Conservation (phyloP, 2,797 vertebrate species). For the Coregonus suidteri region DNA sequence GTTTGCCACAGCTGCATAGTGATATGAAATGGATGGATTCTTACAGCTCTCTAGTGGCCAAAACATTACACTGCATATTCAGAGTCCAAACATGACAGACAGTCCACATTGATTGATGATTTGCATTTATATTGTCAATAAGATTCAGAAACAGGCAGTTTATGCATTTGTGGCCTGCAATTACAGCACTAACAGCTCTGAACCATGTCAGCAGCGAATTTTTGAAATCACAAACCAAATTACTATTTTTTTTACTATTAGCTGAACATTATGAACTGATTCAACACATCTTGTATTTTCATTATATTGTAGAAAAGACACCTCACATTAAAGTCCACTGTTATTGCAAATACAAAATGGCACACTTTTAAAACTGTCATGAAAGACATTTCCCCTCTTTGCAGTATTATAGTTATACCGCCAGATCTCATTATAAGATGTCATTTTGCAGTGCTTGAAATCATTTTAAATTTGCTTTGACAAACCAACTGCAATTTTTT, state of each 20-base stretch:
- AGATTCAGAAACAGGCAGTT: background rate
- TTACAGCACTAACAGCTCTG: conserved; percentile 3
- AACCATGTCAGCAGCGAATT: background rate
- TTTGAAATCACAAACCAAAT: background rate
- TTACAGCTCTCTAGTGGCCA: conserved; percentile 84
- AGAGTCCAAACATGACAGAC: background rate
- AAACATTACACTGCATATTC: conserved; percentile 64
- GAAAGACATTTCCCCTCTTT: background rate
- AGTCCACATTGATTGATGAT: conserved; percentile 3
- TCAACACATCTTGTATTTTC: background rate
- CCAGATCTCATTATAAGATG: background rate
- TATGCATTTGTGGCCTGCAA: background rate
- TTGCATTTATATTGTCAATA: background rate
- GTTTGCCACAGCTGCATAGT: background rate
- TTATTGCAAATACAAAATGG: background rate
- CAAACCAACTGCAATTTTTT: background rate
- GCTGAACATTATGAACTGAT: background rate
- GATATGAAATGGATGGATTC: conserved; percentile 56
- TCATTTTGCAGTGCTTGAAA: background rate
- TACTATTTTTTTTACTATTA: background rate
- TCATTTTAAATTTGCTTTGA: background rate
- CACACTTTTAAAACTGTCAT: background rate
- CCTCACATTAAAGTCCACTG: background rate
- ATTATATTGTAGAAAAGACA: background rate
- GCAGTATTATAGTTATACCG: background rate